A percentile compares a stretch with the other conserved stretches of the same genome.
Evolutionary conservation across 2,888 invertebrate genomes (phyloP).

Genomic region (Philonicus albiceps): DNA sequence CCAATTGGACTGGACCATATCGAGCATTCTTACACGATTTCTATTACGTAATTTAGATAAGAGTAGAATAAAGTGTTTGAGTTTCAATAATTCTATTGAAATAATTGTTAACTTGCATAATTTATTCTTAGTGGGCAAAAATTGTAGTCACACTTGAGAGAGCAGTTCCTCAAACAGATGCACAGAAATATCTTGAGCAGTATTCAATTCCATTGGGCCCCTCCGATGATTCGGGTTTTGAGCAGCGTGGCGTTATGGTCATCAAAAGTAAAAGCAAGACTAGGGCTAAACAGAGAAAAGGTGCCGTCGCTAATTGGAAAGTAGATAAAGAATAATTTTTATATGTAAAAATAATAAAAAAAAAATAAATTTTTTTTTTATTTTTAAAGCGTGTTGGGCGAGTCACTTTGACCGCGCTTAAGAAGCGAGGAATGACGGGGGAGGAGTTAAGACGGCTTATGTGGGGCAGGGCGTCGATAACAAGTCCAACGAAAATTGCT

Average conservation of each 20-base stretch:
- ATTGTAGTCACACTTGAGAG: conserved; percentile 96
- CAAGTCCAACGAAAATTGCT: conserved; percentile 80
- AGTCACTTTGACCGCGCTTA: conserved; percentile 83
- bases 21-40: no score
- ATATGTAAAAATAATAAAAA: no score
- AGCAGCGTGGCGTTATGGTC: conserved; percentile 94
- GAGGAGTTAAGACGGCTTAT: conserved; percentile 85
- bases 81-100: not conserved
- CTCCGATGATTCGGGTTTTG: conserved; percentile 82
- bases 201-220: conserved; percentile 93
- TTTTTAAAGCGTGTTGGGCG: conserved; percentile 77
- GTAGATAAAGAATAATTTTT: conserved; percentile 62
- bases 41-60: not conserved
- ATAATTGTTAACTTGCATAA: not conserved
- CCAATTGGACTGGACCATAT: no score
- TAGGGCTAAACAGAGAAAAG: conserved; percentile 93
- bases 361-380: not conserved
- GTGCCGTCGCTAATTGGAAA: conserved; percentile 97
- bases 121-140: conserved; percentile 86
- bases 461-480: conserved; percentile 91
- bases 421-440: conserved; percentile 84
- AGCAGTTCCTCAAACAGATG: conserved; percentile 88
- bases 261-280: conserved; percentile 98
- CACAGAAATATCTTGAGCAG: conserved; percentile 89
- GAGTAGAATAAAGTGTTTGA: not conserved